A percentile compares a stretch with the other conserved stretches of the same genome.
phyloP scores from a whole-genome alignment of 2,113 vertebrate genomes.

The Meriones unguiculatus region DNA sequence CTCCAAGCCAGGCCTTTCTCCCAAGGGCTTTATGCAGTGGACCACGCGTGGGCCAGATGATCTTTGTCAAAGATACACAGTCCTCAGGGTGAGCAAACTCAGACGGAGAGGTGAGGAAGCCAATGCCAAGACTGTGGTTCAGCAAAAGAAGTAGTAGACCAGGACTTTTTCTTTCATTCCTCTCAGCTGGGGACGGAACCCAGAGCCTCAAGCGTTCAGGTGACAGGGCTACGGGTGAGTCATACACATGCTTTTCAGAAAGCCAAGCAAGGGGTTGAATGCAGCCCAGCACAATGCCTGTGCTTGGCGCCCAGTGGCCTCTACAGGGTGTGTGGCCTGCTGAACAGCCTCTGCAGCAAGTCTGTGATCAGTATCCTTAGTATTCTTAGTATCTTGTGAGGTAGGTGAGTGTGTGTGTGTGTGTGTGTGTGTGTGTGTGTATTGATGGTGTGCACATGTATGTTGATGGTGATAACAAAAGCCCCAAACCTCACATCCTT shows the following conservation, averaged over 20 bases:
- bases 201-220: background rate
- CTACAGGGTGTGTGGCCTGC: background rate
- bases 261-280: background rate
- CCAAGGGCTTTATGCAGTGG: background rate
- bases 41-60: fast-evolving
- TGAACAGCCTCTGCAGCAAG: background rate
- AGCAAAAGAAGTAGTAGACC: background rate
- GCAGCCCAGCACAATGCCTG: fast-evolving
- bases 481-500: background rate
- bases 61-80: background rate
- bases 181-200: too few species aligned
- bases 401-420: background rate
- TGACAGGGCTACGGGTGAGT: background rate
- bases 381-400: background rate
- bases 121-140: fast-evolving
- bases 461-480: too few species aligned
- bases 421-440: background rate
- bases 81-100: background rate
- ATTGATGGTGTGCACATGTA: too few species aligned
- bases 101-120: background rate
- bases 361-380: background rate
- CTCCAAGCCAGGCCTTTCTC: background rate
- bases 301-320: background rate
- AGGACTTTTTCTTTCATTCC: background rate
- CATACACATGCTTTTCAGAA: background rate